phyloP scores from a whole-genome alignment of 2,888 invertebrate species.

The Hemithea aestivaria region DNA sequence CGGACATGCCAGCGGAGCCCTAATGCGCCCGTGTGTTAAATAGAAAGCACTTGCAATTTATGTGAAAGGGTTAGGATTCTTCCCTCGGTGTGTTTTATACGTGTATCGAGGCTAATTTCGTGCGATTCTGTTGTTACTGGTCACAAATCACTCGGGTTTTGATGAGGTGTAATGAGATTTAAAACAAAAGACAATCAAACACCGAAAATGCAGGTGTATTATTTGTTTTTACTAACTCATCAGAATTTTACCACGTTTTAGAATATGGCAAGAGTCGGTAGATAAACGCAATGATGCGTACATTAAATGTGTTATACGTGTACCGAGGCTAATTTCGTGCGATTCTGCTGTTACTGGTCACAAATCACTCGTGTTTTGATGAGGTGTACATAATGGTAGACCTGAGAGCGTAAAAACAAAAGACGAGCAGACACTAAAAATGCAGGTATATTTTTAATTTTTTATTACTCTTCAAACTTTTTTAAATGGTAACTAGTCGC shows the following conservation, averaged over 20 bases:
- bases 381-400: too few relatives aligned
- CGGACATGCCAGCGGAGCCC: constrained; percentile 52
- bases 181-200: constrained; percentile 8
- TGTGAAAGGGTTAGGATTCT: constrained; percentile 68
- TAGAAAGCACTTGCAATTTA: constrained; percentile 73
- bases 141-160: constrained; percentile 3
- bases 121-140: constrained; percentile 24
- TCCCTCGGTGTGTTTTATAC: constrained; percentile 55
- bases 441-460: too few relatives aligned
- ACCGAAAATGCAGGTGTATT: too few relatives aligned
- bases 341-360: constrained; percentile 18
- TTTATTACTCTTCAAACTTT: too few relatives aligned
- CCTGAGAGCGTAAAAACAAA: constrained; percentile 1
- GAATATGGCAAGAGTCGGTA: too few relatives aligned
- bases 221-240: too few relatives aligned
- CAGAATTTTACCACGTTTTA: too few relatives aligned
- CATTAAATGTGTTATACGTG: constrained; percentile 58
- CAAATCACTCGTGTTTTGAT: constrained; percentile 4
- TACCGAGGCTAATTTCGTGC: constrained; percentile 49
- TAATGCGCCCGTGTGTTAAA: constrained; percentile 64
- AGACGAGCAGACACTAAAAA: constrained; percentile 9
- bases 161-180: not conserved
- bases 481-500: too few relatives aligned
- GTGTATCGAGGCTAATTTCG: constrained; percentile 52
- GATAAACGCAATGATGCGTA: too few relatives aligned